Conservation (phyloP, 2,888 invertebrate genomes). For the Hedya salicella region DNA sequence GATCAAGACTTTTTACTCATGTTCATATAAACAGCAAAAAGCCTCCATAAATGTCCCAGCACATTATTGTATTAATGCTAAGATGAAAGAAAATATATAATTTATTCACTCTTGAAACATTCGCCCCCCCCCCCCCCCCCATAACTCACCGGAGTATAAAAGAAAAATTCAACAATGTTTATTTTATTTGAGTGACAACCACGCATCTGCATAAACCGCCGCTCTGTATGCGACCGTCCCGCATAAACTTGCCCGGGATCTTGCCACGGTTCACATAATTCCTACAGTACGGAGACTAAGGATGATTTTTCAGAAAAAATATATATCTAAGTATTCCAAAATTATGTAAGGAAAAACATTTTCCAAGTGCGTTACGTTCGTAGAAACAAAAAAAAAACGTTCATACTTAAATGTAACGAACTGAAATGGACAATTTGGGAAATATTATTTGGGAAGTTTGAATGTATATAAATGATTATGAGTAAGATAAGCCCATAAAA, state of each 20-base stretch:
- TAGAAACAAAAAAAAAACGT: too few relatives aligned
- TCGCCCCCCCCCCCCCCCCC: neutral
- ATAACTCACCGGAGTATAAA: conserved; percentile 36
- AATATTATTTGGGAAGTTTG: too few relatives aligned
- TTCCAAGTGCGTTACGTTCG: too few relatives aligned
- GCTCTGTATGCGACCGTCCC: conserved; percentile 56
- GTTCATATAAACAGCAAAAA: neutral
- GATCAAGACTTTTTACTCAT: too few relatives aligned
- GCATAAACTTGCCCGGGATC: conserved; percentile 30
- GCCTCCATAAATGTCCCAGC: neutral
- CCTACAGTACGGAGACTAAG: conserved; percentile 17
- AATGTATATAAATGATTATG: too few relatives aligned
- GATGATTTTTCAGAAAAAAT: too few relatives aligned
- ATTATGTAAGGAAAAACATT: too few relatives aligned
- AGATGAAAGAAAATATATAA: conserved; percentile 17
- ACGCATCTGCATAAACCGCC: conserved; percentile 59
- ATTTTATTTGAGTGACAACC: conserved; percentile 61
- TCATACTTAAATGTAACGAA: too few relatives aligned
- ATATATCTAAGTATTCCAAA: too few relatives aligned
- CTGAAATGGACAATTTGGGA: too few relatives aligned
- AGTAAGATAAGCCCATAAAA: too few relatives aligned
- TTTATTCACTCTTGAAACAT: conserved; percentile 1
- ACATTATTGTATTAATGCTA: neutral
- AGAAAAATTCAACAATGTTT: conserved; percentile 59
- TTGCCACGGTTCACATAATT: neutral